phyloP scores from a whole-genome alignment of 1,140 invertebrate species.

The Pseudomyrmex concolor region DNA sequence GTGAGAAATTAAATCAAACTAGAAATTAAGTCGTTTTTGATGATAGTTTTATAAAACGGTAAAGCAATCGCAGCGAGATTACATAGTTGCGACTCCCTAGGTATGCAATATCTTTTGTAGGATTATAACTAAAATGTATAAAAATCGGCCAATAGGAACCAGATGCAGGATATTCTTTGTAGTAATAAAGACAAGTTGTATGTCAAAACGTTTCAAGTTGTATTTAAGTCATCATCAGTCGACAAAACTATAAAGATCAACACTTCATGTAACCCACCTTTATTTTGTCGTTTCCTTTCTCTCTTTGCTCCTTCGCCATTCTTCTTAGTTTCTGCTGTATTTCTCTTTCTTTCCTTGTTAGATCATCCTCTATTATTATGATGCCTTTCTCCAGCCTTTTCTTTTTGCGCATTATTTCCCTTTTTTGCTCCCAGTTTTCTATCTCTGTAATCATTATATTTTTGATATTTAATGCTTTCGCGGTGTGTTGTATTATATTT shows the following conservation, averaged over 20 bases:
- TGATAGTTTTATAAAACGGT: neutral
- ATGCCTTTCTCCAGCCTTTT: neutral
- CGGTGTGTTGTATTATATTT: too few relatives aligned
- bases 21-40: constrained; percentile 22
- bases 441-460: too few relatives aligned
- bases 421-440: neutral
- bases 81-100: neutral
- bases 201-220: too few relatives aligned
- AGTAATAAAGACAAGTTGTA: too few relatives aligned
- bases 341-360: neutral
- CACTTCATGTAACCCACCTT: neutral
- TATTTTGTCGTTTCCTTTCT: neutral
- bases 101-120: neutral
- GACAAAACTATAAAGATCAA: too few relatives aligned
- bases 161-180: too few relatives aligned
- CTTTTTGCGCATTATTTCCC: neutral
- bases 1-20: constrained; percentile 52
- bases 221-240: too few relatives aligned
- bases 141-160: too few relatives aligned
- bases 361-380: neutral
- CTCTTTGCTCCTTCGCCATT: neutral
- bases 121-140: too few relatives aligned
- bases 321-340: neutral
- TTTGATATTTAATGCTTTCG: too few relatives aligned
- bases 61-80: constrained; percentile 8